Evolutionary conservation across 2,113 vertebrate genomes (phyloP).

Genomic region (Cyprinodon brontotheroides): DNA sequence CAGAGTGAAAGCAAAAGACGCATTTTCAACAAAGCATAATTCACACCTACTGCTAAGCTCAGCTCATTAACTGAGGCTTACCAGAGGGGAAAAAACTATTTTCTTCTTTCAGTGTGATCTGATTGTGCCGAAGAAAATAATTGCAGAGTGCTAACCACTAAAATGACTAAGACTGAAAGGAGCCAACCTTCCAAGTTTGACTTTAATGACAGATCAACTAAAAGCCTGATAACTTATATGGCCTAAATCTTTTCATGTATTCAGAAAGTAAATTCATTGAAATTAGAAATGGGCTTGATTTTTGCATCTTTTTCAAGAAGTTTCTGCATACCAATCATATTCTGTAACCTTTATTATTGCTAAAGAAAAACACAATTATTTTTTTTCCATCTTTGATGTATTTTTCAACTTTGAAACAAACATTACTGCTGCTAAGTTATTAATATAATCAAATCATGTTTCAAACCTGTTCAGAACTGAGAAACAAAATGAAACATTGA

Average conservation of each 20-base stretch:
- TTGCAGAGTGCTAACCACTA: slow-evolving; percentile 51
- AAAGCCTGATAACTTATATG: not conserved
- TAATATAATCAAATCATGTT: not conserved
- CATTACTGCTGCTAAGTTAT: not conserved
- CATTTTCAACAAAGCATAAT: slow-evolving; percentile 36
- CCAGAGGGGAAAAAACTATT: slow-evolving; percentile 59
- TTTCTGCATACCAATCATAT: not conserved
- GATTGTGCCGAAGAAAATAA: slow-evolving; percentile 42
- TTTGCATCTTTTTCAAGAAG: not conserved
- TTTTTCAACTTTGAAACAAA: not conserved
- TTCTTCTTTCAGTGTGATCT: slow-evolving; percentile 39
- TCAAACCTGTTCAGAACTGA: not conserved
- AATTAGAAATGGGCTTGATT: not conserved
- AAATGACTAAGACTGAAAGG: slow-evolving; percentile 32
- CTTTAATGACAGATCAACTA: slow-evolving; percentile 44
- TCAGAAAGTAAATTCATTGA: slow-evolving; percentile 10
- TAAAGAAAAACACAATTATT: not conserved
- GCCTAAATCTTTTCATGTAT: slow-evolving; percentile 12
- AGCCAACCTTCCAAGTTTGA: slow-evolving; percentile 25
- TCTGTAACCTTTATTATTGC: not conserved
- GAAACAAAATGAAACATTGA: slow-evolving; percentile 7
- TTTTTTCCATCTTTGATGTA: not conserved
- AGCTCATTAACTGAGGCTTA: slow-evolving; percentile 65
- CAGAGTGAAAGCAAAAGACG: slow-evolving; percentile 32
- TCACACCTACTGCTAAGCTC: slow-evolving; percentile 50